Conservation (phyloP, 2,888 invertebrate species). For the Phymatocera aterrima region DNA sequence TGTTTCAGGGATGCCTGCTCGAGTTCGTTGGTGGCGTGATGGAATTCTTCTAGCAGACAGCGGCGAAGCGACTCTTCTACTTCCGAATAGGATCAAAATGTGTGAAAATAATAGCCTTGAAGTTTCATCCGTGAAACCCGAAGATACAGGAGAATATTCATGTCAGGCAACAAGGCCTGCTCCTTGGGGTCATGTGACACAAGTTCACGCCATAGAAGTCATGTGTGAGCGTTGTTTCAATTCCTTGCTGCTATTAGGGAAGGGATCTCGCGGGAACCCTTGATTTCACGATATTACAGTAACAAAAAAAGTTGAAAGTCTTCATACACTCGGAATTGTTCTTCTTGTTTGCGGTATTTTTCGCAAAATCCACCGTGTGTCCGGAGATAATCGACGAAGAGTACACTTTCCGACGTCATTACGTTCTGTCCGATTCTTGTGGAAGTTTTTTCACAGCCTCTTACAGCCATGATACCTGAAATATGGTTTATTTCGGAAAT, state of each 20-base stretch:
- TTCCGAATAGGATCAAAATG: conserved; percentile 80
- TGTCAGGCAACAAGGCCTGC: conserved; percentile 82
- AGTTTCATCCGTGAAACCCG: conserved; percentile 77
- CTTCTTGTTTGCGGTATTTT: background rate
- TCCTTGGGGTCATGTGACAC: conserved; percentile 83
- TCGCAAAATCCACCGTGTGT: background rate
- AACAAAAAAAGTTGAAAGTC: background rate
- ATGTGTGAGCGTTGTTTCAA: conserved; percentile 79
- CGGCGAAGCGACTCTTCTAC: conserved; percentile 74
- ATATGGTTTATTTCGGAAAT: background rate
- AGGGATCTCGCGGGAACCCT: background rate
- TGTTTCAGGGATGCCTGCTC: conserved; percentile 57
- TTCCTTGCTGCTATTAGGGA: background rate
- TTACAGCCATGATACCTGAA: background rate
- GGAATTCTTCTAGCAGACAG: conserved; percentile 80
- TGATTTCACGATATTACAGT: background rate
- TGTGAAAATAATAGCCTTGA: conserved; percentile 85
- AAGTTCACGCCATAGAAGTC: conserved; percentile 87
- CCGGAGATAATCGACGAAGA: background rate
- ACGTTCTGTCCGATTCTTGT: background rate
- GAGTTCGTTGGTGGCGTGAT: conserved; percentile 70
- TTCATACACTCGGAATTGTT: background rate
- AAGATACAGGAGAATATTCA: conserved; percentile 82
- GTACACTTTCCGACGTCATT: background rate
- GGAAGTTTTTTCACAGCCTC: background rate